Evolutionary conservation across 2,113 vertebrate genomes (phyloP).

Genomic region (Capreolus pygargus): DNA sequence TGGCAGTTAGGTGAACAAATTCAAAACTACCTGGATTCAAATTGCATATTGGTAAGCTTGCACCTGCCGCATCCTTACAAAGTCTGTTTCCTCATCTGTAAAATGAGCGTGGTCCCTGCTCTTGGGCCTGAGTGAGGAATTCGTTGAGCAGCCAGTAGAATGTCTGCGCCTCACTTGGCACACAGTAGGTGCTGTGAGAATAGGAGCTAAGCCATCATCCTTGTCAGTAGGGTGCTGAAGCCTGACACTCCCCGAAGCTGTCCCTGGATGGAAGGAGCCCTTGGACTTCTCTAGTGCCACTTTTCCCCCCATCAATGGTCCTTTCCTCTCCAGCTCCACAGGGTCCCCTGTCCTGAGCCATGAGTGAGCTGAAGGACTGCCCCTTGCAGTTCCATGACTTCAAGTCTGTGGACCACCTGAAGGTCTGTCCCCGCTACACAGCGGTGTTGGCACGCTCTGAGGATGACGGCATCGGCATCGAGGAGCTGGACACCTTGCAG

Average conservation of each 20-base stretch:
- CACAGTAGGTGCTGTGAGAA: neutral
- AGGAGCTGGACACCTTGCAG: conserved; percentile 97
- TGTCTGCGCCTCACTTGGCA: neutral
- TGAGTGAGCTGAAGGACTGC: conserved; percentile 98
- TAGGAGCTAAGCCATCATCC: neutral
- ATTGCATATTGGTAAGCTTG: neutral
- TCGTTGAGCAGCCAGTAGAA: neutral
- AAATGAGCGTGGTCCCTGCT: neutral
- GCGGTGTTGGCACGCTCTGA: conserved; percentile 95
- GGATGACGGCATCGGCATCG: conserved; percentile 97
- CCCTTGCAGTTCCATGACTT: conserved; percentile 99
- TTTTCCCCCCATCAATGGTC: neutral
- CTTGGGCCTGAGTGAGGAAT: neutral
- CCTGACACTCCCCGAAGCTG: neutral
- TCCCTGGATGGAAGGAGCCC: neutral
- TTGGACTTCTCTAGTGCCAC: neutral
- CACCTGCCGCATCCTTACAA: neutral
- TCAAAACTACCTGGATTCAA: neutral
- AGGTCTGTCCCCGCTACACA: conserved; percentile 95
- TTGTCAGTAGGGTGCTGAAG: neutral
- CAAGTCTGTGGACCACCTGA: conserved; percentile 96
- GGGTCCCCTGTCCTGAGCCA: conserved; percentile 69
- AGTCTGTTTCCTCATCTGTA: neutral
- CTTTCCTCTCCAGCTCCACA: neutral
- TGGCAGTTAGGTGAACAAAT: neutral